These are phyloP conservation scores for Bombus picipes DNA, from an alignment of 1,140 invertebrate genomes.

Conservation along the genomic window DNA sequence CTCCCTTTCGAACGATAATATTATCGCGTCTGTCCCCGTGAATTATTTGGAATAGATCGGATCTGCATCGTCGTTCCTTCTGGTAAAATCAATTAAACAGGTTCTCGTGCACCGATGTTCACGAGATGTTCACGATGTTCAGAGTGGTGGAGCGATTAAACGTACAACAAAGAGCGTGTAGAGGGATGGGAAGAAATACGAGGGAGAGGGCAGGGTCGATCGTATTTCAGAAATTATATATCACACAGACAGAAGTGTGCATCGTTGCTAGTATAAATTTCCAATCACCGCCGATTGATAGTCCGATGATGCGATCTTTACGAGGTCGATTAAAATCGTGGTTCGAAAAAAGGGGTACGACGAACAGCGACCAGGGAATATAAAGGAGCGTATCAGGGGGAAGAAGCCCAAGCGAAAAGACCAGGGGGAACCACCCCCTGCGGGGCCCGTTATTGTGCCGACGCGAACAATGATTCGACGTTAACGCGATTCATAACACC, in stretches of 20 bases:
- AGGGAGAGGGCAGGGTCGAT: not conserved
- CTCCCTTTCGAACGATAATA: conserved; percentile 24
- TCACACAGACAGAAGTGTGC: conserved; percentile 3
- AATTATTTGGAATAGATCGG: no score
- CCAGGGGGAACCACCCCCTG: conserved; percentile 53
- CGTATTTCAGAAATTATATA: conserved; percentile 7
- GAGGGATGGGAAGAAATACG: not conserved
- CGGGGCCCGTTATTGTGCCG: conserved; percentile 70
- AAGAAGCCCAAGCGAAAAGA: conserved; percentile 40
- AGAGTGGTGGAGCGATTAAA: no score
- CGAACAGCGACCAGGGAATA: not conserved
- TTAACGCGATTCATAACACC: conserved; percentile 70
- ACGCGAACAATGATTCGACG: conserved; percentile 74
- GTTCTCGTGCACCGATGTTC: no score
- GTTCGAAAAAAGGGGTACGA: not conserved
- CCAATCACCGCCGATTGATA: conserved; percentile 54
- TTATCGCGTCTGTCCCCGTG: no score
- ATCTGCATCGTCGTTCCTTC: no score
- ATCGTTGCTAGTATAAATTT: conserved; percentile 42
- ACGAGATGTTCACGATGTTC: no score
- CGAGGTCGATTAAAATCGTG: conserved; percentile 64
- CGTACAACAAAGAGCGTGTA: no score
- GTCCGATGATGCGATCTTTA: conserved; percentile 54
- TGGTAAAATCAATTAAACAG: no score
- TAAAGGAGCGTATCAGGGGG: conserved; percentile 42